phyloP scores from a whole-genome alignment of 2,113 vertebrate genomes.

The Forbesichthys papilliferus region DNA sequence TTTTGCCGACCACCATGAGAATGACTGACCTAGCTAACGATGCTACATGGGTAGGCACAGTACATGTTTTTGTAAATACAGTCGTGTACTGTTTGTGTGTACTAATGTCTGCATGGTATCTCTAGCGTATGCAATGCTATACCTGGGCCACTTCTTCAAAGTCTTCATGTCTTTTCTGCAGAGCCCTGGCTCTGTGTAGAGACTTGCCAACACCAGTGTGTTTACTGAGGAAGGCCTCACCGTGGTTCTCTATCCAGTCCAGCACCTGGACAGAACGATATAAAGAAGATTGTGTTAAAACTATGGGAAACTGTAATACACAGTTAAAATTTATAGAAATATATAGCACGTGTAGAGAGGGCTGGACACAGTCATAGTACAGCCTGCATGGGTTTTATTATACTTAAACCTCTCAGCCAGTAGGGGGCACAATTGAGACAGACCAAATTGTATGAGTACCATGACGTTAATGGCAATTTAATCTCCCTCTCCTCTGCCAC shows the following conservation, averaged over 20 bases:
- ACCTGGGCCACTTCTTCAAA: conserved; percentile 99
- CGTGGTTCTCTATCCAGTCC: conserved; percentile 99
- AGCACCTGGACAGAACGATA: conserved; percentile 79
- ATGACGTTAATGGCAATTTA: conserved; percentile 12
- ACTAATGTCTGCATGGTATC: not conserved
- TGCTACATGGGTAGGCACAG: too few relatives aligned
- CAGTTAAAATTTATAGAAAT: not conserved
- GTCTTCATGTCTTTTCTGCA: conserved; percentile 97
- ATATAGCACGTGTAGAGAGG: not conserved
- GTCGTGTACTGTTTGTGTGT: not conserved
- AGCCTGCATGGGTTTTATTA: not conserved
- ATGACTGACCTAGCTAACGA: too few relatives aligned
- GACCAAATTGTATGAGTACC: conserved; percentile 3
- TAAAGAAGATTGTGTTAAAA: not conserved
- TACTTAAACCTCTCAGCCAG: conserved; percentile 30
- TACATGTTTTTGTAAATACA: too few relatives aligned
- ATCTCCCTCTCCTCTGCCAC: conserved; percentile 14
- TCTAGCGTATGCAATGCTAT: not conserved
- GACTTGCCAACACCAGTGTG: conserved; percentile 98
- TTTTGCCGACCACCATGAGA: too few relatives aligned
- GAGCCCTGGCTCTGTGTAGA: conserved; percentile 90
- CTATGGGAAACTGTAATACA: not conserved
- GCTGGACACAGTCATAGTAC: too few relatives aligned
- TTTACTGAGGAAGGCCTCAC: conserved; percentile 97
- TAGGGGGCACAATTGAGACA: conserved; percentile 48